Evolutionary conservation across 2,797 vertebrate genomes (phyloP), one percentile per base, ranked within the genome.

Genomic region (Manis pentadactyla): DNA sequence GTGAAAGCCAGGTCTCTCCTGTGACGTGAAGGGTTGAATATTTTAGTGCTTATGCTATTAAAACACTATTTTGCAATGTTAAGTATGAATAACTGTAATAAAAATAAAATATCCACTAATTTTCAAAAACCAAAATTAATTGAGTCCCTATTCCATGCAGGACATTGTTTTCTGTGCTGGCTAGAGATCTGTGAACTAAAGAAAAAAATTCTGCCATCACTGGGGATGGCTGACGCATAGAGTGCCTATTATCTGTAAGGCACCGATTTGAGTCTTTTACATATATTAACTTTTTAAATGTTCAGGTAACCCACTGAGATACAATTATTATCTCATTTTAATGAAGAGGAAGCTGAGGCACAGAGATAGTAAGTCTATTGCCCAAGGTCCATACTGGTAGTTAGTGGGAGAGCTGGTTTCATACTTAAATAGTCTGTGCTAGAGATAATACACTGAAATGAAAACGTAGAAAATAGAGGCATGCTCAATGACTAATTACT

Each of bases 61-160:
- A 13, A 66, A 69, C 14, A 49, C 92, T 94, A 74, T 69, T 78
- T 39, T 79, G 3, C 37, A 88, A 53, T 84, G 42, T 78, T 82
- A 89, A 78, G 3, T 74, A 27, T 29, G 53, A 89, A 31, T 71
- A 66, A 53, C 27, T 73, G 93, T 82, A 95, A 93, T 68, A 74
- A 74, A 84, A n/a, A 4, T 71, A 39, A 93, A 69, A 57, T 42
- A 93, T 49, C 13, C 25, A 84, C 34, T 87, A 71, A 90, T 34
- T 64, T 82, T 86, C 17, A 77, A n/a, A 90, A 78, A 71, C n/a
- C 9, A 53, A 71, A 87, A 42, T 46, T 39, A 78, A 83, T 49
- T 51, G 31, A 57, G 34, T 66, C 17, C 31, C 21, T 84, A n/a
- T 63, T 74, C 17, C 21, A 4, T 51, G 46, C 0, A 79, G 2